phyloP scores from a whole-genome alignment of 2,888 invertebrate species.

The Xylophagus ater region DNA sequence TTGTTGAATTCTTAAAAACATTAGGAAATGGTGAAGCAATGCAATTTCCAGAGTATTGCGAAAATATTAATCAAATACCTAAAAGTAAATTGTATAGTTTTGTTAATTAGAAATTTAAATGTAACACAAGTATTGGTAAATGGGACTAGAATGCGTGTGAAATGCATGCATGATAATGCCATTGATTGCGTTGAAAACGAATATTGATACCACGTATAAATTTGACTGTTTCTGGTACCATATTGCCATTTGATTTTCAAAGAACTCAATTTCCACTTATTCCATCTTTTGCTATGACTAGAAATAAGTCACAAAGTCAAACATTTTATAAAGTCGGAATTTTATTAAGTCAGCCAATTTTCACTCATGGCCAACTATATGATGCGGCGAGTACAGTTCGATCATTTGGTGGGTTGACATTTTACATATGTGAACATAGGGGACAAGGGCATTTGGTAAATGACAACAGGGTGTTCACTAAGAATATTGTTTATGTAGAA shows the following conservation, averaged over 20 bases:
- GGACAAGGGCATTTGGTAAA: too few relatives aligned
- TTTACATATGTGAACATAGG: too few relatives aligned
- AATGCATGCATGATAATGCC: conserved; percentile 11
- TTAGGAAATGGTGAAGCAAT: conserved; percentile 9
- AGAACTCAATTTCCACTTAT: conserved; percentile 11
- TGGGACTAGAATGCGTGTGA: conserved; percentile 11
- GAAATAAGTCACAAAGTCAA: too few relatives aligned
- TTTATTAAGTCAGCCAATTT: too few relatives aligned
- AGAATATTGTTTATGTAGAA: too few relatives aligned
- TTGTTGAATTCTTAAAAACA: conserved; percentile 6
- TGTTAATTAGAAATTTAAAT: conserved; percentile 12
- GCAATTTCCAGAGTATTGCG: conserved; percentile 11
- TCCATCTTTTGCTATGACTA: conserved; percentile 15
- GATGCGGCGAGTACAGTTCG: too few relatives aligned
- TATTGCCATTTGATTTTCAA: conserved; percentile 11
- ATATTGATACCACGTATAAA: conserved; percentile 13
- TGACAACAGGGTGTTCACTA: too few relatives aligned
- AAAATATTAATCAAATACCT: conserved; percentile 10
- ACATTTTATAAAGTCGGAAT: too few relatives aligned
- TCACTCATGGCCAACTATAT: too few relatives aligned
- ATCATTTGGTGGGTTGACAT: too few relatives aligned
- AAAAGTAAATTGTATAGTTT: conserved; percentile 10
- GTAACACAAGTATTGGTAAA: conserved; percentile 9
- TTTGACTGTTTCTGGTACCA: conserved; percentile 10
- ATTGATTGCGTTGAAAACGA: conserved; percentile 8